Base-by-base conservation (phyloP, 2,113 vertebrate genomes). In the Propithecus coquereli region DNA sequence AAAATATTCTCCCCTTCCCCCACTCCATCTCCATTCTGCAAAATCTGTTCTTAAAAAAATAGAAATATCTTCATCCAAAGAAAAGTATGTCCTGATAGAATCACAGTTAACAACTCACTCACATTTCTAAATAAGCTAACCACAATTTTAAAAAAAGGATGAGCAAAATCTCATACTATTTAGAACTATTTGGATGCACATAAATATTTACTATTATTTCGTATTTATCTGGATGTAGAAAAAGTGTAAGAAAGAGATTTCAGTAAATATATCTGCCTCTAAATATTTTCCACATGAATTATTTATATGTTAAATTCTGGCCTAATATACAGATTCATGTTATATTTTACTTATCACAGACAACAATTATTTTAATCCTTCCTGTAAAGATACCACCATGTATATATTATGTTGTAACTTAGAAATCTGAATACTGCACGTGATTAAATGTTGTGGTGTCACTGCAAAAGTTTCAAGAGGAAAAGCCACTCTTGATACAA, bases 51-150 rank as follows among this genome's bases (percentile, higher is more conserved):
- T 93, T 96, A 45, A 85, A 93, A 93, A 96, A 94, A 79, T 14
- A 95, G 54, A 95, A 93, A 73, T 37, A 95, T 82, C 18, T 16
- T 91, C 92, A 95, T 80, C 52, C 80, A 92, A 89, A 86, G 57
- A 68, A 96, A 93, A 90, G 25, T 66, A 52, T 27, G 40, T 57
- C n/a, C 50, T 93, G 74, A 85, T 54, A 96, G 30, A 70, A 90
- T 91, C 37, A 82, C 16, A 70, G 66, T 57, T 77, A 66, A 63
- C 43, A 85, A 70, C 37, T 83, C 52, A 90, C 12, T 94, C 47
- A 45, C 27, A 92, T 95, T 92, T 95, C 82, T 68, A 96, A 90
- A 73, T 90, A 79, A 50, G 18, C 54, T 54, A 93, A 92, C 45
- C 17, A 34, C 50, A 89, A 65, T 22, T 71, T 37, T n/a, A 77